Percentiles rank a stretch among this genome's conserved stretches.
phyloP scores from a whole-genome alignment of 2,797 vertebrate genomes.

The Jordanella pulchra region DNA sequence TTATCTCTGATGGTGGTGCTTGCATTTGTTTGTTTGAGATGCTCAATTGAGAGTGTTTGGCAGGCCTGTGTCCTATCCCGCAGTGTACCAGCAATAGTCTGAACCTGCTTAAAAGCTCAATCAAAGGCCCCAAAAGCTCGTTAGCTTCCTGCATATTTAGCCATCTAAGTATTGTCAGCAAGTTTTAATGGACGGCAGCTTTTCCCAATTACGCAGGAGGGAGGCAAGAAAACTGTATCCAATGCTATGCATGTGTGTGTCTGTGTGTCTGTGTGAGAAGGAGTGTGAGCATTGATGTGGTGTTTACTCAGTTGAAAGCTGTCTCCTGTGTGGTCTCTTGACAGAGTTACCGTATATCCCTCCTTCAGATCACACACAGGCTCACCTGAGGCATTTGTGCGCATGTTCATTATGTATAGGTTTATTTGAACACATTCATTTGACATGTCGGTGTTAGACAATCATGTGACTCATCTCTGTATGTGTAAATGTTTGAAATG shows the following conservation, averaged over 20 bases:
- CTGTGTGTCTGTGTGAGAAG: slow-evolving; percentile 26
- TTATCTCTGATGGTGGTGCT: slow-evolving; percentile 44
- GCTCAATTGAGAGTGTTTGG: slow-evolving; percentile 60
- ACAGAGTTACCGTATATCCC: slow-evolving; percentile 61
- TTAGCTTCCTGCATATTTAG: slow-evolving; percentile 78
- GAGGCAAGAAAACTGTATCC: slow-evolving; percentile 70
- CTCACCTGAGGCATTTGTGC: slow-evolving; percentile 65
- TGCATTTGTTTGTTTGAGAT: slow-evolving; percentile 67
- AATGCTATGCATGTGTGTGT: slow-evolving; percentile 41
- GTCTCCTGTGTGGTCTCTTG: slow-evolving; percentile 80
- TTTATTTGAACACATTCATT: slow-evolving; percentile 19
- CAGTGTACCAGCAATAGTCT: slow-evolving; percentile 56
- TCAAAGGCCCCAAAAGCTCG: slow-evolving; percentile 71
- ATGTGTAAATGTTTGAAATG: slow-evolving; percentile 13
- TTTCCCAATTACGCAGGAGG: slow-evolving; percentile 82
- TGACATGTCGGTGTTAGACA: slow-evolving; percentile 49
- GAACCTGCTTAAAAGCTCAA: slow-evolving; percentile 70
- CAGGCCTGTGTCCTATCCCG: slow-evolving; percentile 59
- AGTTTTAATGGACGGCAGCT: slow-evolving; percentile 83
- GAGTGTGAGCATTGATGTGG: slow-evolving; percentile 76
- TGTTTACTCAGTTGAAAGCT: slow-evolving; percentile 83
- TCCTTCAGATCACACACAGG: slow-evolving; percentile 67
- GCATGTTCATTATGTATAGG: slow-evolving; percentile 43
- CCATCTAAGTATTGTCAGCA: slow-evolving; percentile 82
- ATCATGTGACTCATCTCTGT: slow-evolving; percentile 40